Evolutionary conservation across 2,888 invertebrate genomes (phyloP).

Genomic region (Aproaerema taeniolella): DNA sequence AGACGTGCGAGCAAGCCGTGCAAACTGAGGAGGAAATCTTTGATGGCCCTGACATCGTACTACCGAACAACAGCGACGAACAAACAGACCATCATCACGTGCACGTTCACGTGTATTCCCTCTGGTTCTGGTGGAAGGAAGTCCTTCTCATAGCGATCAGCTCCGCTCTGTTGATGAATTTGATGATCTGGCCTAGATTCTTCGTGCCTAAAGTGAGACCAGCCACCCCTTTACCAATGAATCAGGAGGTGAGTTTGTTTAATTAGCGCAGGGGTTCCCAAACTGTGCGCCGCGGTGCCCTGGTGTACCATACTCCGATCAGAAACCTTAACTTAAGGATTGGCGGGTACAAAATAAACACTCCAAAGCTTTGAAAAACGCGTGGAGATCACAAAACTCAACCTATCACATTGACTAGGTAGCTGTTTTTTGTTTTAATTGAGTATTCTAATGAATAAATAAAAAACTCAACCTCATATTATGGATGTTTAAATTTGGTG

Average conservation of each 20-base stretch:
- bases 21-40: slow-evolving; percentile 40
- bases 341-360: too few species aligned
- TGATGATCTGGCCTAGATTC: slow-evolving; percentile 78
- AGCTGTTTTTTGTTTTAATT: too few species aligned
- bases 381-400: too few species aligned
- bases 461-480: too few species aligned
- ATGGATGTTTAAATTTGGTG: too few species aligned
- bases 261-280: too few species aligned
- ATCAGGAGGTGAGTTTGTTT: slow-evolving; percentile 51
- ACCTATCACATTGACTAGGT: too few species aligned
- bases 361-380: too few species aligned
- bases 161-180: slow-evolving; percentile 83
- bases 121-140: slow-evolving; percentile 91
- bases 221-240: slow-evolving; percentile 38
- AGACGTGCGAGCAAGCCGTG: slow-evolving; percentile 66
- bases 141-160: slow-evolving; percentile 85
- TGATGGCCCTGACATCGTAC: slow-evolving; percentile 27
- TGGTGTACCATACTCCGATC: too few species aligned
- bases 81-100: slow-evolving; percentile 76
- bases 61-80: slow-evolving; percentile 53
- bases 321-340: too few species aligned
- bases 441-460: too few species aligned
- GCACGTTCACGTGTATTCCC: slow-evolving; percentile 83
- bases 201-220: slow-evolving; percentile 46
- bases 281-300: too few species aligned